Evolutionary conservation across 2,888 invertebrate genomes (phyloP), one percentile per base, ranked within the genome.

Genomic region (Entomobrya proxima): DNA sequence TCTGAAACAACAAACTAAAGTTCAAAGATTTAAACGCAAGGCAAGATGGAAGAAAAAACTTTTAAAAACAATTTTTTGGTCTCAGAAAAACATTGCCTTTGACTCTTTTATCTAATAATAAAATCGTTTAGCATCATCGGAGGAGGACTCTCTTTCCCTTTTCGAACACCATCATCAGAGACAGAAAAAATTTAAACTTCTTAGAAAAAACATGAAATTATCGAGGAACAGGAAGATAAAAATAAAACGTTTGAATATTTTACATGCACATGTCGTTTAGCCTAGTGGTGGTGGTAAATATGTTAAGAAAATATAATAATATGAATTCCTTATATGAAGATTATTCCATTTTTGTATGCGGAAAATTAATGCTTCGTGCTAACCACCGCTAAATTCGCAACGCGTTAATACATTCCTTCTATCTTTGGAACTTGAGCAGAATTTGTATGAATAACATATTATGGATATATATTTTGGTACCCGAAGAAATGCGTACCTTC

Each of bases 1-100:
- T 69, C 69, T 79, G 67, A 79, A 79, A 79, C 69, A 79, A 79
- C 69, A 79, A 79, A 79, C 79, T 69, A 79, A 79, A 72, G n/a
- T 78, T 74, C 55, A 79, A 67, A 79, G 79, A 77, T 77, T 77
- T 61, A 61, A 72, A 72, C 35, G 47, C 64, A 32, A 79, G n/a
- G 55, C 24, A 18, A 35, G 21, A 37, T 15, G 3, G 15, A 50
- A 32, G 24, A 24, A 32, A 79, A 69, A 78, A 64, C 11, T 78
- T 79, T 79, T 69, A 52, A 79, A 72, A 79, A 67, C 79, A 79
- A 67, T 79, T 79, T 79, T 67, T 79, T 35, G 55, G 37, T 77
- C 55, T 40, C 40, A 77, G 40, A 77, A 77, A 77, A 76, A 76
- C 52, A 76, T 37, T 40, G 55, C 52, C 24, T 58, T 61, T 44